phyloP scores from a whole-genome alignment of 2,888 invertebrate genomes.

The Hedychridium roseum region DNA sequence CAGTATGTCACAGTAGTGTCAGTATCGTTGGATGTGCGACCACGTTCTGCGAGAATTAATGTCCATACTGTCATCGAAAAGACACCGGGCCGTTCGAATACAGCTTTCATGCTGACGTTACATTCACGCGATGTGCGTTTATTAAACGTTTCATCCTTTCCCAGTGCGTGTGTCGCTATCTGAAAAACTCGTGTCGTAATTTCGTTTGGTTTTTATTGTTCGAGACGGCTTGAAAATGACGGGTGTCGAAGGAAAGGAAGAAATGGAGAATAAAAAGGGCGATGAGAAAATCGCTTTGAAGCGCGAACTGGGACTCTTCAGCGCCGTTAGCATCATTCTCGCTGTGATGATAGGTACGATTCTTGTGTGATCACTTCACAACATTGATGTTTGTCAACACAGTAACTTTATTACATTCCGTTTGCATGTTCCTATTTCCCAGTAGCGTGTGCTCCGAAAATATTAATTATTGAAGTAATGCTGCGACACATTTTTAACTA shows the following conservation, averaged over 20 bases:
- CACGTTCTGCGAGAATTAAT: no score
- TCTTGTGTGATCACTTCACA: no score
- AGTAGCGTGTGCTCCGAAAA: no score
- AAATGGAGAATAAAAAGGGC: conserved; percentile 13
- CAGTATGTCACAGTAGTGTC: conserved; percentile 30
- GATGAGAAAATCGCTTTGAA: conserved; percentile 70
- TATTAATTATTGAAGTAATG: no score
- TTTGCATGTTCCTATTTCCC: no score
- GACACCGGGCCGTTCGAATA: no score
- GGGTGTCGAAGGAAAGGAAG: conserved; percentile 1
- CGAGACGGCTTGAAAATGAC: conserved; percentile 26
- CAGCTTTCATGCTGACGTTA: no score
- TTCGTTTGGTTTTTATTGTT: no score
- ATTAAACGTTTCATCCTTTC: background rate
- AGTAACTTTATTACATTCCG: no score
- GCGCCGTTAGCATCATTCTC: conserved; percentile 83
- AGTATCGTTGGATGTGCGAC: background rate
- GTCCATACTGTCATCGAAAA: no score
- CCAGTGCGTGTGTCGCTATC: background rate
- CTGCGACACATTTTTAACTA: no score
- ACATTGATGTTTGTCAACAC: no score
- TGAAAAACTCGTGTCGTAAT: background rate
- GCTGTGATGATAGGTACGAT: conserved; percentile 86
- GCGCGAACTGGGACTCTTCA: conserved; percentile 80
- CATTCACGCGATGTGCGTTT: conserved; percentile 26